phyloP scores from a whole-genome alignment of 2,113 vertebrate species.

The Gavialis gangeticus region DNA sequence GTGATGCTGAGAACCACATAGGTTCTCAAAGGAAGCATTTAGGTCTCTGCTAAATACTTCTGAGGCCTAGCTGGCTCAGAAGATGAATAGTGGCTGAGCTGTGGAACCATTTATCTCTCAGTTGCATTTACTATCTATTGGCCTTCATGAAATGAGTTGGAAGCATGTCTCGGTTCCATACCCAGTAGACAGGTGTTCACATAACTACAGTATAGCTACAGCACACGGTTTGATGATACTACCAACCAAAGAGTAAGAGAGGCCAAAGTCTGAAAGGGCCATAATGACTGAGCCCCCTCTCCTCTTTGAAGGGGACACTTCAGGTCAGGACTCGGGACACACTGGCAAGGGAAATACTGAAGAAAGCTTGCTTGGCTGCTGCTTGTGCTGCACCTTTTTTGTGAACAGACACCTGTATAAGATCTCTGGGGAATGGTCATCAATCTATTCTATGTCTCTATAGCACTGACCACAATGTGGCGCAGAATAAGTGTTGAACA shows the following conservation, averaged over 20 bases:
- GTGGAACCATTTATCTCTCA: neutral
- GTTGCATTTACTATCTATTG: neutral
- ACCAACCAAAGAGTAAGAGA: neutral
- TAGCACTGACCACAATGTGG: neutral
- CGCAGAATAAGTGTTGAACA: neutral
- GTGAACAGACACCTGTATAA: neutral
- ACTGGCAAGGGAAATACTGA: neutral
- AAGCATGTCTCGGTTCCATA: neutral
- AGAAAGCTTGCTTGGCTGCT: neutral
- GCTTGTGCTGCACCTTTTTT: neutral
- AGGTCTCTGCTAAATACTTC: neutral
- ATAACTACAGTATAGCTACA: neutral
- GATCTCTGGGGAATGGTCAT: neutral
- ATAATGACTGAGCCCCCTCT: neutral
- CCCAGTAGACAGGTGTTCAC: neutral
- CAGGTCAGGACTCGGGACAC: no score
- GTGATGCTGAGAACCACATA: neutral
- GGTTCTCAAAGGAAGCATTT: neutral
- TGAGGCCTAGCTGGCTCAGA: neutral
- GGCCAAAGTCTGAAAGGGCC: neutral
- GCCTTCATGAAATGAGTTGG: neutral
- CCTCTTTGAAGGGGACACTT: neutral
- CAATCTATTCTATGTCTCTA: neutral
- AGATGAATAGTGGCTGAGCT: neutral
- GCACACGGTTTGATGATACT: neutral